Evolutionary conservation across 2,113 vertebrate genomes (phyloP), one percentile per base, ranked within the genome.

Genomic region (Hyaena hyaena): DNA sequence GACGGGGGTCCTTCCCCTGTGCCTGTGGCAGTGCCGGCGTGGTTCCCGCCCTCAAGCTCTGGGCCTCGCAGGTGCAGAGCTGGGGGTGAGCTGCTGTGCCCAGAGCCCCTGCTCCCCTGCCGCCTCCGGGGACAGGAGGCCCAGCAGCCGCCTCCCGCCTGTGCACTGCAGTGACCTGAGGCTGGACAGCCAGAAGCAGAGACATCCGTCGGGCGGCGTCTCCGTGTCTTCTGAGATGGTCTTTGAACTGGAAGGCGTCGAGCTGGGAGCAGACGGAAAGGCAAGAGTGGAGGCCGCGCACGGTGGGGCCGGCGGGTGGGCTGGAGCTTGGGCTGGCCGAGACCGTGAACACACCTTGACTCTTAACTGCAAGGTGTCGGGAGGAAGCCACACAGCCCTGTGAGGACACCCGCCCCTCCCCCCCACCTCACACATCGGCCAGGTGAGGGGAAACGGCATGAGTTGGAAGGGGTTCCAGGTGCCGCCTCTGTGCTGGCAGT

Each of bases 221-320:
- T 99, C 99, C 16, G 98, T 99, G 65, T 99, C 99, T n/a, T 98
- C 99, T 0, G 99, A 99, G 98, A 99, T 99, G 99, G 98, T 99
- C 71, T 99, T 99, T 31, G 99, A 99, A 6, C 98, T 99, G 74
- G 99, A 99, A 98, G 99, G 99, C 1, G 99, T 99, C 71, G 99
- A 99, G 69, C 98, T 99, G 92, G 99, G 99, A 92, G 99, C 99
- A 5, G 99, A 99, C 1, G 99, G 99, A 97, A 99, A 99, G 99
- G 99, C 99, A 99, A 99, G 96, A 48, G 69, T 33, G 7, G 0
- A 0, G 0, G 8, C 23, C 1, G 1, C 12, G 6, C 48, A 10
- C 8, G 0, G 21, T 26, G 26, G 80, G 55, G 31, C 3, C 1
- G 31, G 71, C 2, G 4, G 31, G 83, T 0, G 1, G 83, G 19